Conservation (phyloP, 2,797 vertebrate species). For the Pampus argenteus region DNA sequence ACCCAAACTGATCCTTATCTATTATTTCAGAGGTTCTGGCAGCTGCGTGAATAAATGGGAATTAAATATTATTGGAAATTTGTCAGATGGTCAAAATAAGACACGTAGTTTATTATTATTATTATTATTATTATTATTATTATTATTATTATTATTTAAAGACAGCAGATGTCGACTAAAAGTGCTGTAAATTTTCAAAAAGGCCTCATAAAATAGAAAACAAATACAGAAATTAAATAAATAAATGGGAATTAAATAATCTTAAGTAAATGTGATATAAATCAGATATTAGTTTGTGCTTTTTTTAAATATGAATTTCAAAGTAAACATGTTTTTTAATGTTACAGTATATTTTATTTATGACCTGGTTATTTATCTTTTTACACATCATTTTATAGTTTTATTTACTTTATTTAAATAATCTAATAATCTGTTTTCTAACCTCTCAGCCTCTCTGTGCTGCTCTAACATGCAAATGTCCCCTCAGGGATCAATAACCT, state of each 20-base stretch:
- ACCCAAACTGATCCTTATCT: conserved; percentile 5
- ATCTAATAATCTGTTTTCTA: no score
- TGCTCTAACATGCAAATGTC: not conserved
- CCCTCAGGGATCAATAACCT: no score
- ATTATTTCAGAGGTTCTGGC: not conserved
- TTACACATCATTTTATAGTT: no score
- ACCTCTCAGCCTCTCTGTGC: not conserved
- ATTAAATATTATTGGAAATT: not conserved
- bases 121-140: no score
- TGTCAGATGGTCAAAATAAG: not conserved
- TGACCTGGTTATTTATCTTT: not conserved
- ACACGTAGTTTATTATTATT: not conserved
- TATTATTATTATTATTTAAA: not conserved
- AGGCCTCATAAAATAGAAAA: not conserved
- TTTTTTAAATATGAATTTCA: no score
- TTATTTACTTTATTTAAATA: no score
- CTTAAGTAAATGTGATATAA: no score
- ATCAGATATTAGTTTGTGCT: no score
- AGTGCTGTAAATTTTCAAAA: not conserved
- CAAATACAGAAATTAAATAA: not conserved
- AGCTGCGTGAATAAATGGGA: not conserved
- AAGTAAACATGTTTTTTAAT: no score
- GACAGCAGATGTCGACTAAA: not conserved
- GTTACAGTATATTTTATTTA: not conserved
- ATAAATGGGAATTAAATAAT: not conserved